Base-by-base conservation (phyloP, 2,113 vertebrate genomes). In the Lonchura striata region DNA sequence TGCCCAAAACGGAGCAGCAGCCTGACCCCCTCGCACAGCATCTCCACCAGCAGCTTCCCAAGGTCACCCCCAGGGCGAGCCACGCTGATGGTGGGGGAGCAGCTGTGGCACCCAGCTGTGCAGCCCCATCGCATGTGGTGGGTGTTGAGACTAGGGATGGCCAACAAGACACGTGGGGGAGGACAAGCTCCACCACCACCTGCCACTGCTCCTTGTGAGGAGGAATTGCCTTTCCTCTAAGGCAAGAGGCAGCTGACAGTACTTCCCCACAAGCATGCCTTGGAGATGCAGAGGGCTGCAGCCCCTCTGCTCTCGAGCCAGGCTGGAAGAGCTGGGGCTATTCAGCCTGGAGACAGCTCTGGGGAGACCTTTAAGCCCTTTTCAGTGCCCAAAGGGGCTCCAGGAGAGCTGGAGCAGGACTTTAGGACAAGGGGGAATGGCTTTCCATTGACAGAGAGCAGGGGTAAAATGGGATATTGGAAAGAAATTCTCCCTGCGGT, bases 21-120 rank as follows among this genome's bases (percentile, higher is more conserved):
- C 24, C 0, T 1, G 0, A 71, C 30, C 31, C 69, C 44, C 15
- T 17, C 4, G 0, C 46, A 39, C 0, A 0, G 78, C 78, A 90
- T 37, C 74, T 47, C 64, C 44, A 16, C 17, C 13, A 4, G 59
- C 91, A 93, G 75, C 71, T 52, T 39, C 56, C 24, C 94, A 82
- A 76, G 78, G 70, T 79, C 59, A 47, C 16, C n/a, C 65, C 41
- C 1, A 7, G 37, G 54, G 37, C 3, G 1, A 77, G 59, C 20
- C 68, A 46, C 15, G 12, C 24, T 37, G 13, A 61, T 1, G 39
- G 28, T 13, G 16, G 57, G 57, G 49, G 25, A 56, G 59, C 33
- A 12, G 65, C 68, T 7, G 50, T 5, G 6, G 37, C 41, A 54
- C 27, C 66, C 7, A 0, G 44, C 25, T 12, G 7, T 59, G 49